Conservation (phyloP, 2,888 invertebrate species). For the Cataglyphis livida region DNA sequence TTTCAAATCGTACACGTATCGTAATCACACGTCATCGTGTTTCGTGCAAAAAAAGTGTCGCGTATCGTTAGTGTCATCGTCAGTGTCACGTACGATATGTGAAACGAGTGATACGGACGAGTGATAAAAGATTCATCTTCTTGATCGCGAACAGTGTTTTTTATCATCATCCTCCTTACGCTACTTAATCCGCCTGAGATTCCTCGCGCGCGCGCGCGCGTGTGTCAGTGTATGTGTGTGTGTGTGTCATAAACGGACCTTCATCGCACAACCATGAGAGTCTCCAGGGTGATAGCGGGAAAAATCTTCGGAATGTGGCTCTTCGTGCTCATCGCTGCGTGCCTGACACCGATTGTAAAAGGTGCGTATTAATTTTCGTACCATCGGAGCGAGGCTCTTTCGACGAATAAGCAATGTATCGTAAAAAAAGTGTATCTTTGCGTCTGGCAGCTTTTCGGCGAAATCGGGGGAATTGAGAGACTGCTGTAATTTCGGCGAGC, state of each 20-base stretch:
- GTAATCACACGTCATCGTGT: not conserved
- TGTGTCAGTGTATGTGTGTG: slow-evolving; percentile 48
- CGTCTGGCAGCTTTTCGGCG: not conserved
- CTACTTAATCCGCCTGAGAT: slow-evolving; percentile 20
- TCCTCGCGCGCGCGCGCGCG: slow-evolving; percentile 19
- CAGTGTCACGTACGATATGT: slow-evolving; percentile 3
- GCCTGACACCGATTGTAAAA: slow-evolving; percentile 75
- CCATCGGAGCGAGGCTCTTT: not conserved
- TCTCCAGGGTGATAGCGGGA: slow-evolving; percentile 41
- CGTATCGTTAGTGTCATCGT: not conserved
- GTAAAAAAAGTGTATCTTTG: not conserved
- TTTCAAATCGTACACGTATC: not conserved
- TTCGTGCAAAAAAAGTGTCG: not conserved
- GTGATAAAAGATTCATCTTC: not conserved
- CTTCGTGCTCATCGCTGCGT: slow-evolving; percentile 69
- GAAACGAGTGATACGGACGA: not conserved
- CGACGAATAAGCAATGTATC: not conserved
- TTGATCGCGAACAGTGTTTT: slow-evolving; percentile 15
- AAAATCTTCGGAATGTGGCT: slow-evolving; percentile 65
- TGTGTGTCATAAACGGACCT: slow-evolving; percentile 57
- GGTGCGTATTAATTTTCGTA: slow-evolving; percentile 64
- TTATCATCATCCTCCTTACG: not conserved
- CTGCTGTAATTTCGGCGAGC: slow-evolving; percentile 14
- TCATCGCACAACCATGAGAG: slow-evolving; percentile 52
- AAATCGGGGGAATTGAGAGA: not conserved